These are phyloP conservation scores for Zaprionus taronus DNA, from an alignment of 1,140 invertebrate species.

Conservation along the genomic window DNA sequence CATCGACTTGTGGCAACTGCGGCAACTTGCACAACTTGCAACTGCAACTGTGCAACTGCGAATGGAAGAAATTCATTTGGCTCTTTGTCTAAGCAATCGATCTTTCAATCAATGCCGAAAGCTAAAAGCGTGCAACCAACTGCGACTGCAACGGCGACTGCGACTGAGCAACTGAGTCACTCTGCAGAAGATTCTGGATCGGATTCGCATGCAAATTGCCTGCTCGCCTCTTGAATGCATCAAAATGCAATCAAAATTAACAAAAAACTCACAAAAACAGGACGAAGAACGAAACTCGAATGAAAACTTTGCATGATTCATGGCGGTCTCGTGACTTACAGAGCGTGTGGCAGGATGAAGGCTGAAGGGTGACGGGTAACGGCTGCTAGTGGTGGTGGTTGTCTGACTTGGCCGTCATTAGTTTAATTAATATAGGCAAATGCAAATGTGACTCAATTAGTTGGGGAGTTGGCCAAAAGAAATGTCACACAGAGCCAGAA, in stretches of 20 bases:
- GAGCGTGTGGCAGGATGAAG: neutral
- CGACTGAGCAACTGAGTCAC: constrained; percentile 33
- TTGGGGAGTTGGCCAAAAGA: constrained; percentile 58
- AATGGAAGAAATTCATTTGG: constrained; percentile 76
- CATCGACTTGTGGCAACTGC: constrained; percentile 28
- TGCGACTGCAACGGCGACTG: neutral
- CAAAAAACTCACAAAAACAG: constrained; percentile 38
- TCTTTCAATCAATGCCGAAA: constrained; percentile 83
- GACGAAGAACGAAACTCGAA: neutral
- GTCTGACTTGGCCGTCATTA: constrained; percentile 48
- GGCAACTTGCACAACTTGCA: constrained; percentile 16
- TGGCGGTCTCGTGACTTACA: constrained; percentile 49
- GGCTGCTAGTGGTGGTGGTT: neutral
- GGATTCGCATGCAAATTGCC: constrained; percentile 66
- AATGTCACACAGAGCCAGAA: constrained; percentile 60
- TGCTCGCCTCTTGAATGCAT: constrained; percentile 61
- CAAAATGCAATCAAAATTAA: constrained; percentile 84
- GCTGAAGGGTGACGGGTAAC: neutral
- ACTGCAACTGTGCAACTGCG: constrained; percentile 23
- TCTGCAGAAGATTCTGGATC: constrained; percentile 32
- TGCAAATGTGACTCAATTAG: constrained; percentile 80
- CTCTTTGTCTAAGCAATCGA: constrained; percentile 79
- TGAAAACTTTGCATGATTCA: constrained; percentile 62
- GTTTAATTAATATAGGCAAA: constrained; percentile 77
- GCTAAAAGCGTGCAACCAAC: constrained; percentile 60